Conservation (phyloP, 2,113 vertebrate genomes). For the Peromyscus polionotus region DNA sequence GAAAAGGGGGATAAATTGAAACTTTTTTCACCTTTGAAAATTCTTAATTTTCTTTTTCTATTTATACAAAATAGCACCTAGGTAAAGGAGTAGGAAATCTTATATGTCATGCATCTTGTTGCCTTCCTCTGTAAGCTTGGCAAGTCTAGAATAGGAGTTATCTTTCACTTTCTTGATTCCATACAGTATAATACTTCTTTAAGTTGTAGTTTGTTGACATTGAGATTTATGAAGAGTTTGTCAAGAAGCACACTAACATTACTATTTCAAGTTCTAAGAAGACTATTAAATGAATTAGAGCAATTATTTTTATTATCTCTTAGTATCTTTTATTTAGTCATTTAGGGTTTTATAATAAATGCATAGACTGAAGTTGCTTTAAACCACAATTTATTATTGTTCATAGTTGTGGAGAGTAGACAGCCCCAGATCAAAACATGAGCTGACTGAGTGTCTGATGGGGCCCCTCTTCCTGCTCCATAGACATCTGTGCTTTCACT, state of each 20-base stretch:
- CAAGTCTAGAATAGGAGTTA: neutral
- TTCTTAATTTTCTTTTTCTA: neutral
- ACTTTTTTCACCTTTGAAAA: constrained; percentile 15
- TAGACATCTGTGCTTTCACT: neutral
- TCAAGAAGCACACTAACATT: neutral
- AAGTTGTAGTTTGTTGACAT: neutral
- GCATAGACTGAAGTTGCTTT: neutral
- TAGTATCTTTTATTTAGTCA: constrained; percentile 10
- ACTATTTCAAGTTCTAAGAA: constrained; percentile 42
- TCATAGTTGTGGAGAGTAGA: neutral
- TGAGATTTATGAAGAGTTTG: constrained; percentile 31
- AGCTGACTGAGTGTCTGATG: neutral
- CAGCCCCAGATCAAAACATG: neutral
- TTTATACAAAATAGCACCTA: constrained; percentile 38
- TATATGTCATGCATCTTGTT: neutral
- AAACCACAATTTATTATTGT: neutral
- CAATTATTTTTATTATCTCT: constrained; percentile 5
- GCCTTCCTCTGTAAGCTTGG: constrained; percentile 20
- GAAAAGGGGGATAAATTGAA: neutral
- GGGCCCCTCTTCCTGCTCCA: neutral
- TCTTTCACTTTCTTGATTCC: constrained; percentile 29
- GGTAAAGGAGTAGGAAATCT: neutral
- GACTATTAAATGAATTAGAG: constrained; percentile 21
- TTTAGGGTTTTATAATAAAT: neutral
- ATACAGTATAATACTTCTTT: neutral